phyloP scores from a whole-genome alignment of 2,113 vertebrate genomes.

The Petaurus breviceps region DNA sequence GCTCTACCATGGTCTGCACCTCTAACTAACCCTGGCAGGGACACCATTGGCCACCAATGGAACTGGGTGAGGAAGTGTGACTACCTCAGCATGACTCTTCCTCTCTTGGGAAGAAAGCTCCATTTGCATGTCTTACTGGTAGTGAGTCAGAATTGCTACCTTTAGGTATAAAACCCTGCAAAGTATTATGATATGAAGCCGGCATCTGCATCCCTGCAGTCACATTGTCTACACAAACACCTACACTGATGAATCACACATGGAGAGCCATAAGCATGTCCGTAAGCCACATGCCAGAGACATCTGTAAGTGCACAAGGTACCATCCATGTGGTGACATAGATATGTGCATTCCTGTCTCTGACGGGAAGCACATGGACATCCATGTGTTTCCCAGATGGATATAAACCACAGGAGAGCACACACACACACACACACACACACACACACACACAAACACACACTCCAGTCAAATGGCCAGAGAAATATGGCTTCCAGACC shows the following conservation, averaged over 20 bases:
- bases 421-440: accelerated
- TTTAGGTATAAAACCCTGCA: not conserved
- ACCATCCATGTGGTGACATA: not conserved
- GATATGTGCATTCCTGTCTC: not conserved
- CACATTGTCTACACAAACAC: not conserved
- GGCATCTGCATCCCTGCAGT: not conserved
- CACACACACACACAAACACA: accelerated
- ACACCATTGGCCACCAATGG: not conserved
- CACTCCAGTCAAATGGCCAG: not conserved
- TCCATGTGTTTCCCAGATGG: not conserved
- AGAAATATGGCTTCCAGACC: constrained; percentile 24
- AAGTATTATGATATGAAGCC: not conserved
- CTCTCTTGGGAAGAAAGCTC: not conserved
- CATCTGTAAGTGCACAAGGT: not conserved
- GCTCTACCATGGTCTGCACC: not conserved
- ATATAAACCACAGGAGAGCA: not conserved
- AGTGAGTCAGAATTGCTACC: not conserved
- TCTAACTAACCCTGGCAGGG: not conserved
- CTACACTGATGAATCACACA: not conserved
- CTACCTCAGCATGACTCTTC: not conserved
- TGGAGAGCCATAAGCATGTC: not conserved
- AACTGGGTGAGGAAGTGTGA: not conserved
- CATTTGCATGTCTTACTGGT: not conserved
- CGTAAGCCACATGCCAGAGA: not conserved
- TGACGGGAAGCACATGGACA: not conserved